phyloP scores from a whole-genome alignment of 2,797 vertebrate genomes.

The Enteromius radiatus region DNA sequence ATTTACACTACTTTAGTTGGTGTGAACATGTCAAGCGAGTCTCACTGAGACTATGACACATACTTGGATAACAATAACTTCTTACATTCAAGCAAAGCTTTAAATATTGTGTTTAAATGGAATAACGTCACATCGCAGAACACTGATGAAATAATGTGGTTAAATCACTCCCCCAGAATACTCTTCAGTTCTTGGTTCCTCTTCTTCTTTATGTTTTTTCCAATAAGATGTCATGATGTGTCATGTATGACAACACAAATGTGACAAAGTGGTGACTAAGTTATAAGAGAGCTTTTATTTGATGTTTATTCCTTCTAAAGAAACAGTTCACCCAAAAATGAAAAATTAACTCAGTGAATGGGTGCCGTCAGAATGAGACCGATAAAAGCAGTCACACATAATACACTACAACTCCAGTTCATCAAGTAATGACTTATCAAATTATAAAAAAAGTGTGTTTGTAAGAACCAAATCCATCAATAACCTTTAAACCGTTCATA shows the following conservation, averaged over 20 bases:
- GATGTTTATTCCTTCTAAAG: not conserved
- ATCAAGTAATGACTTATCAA: not conserved
- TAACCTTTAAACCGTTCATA: not conserved
- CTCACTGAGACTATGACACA: slow-evolving; percentile 1
- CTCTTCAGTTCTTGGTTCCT: not conserved
- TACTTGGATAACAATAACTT: not conserved
- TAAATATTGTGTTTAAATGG: not conserved
- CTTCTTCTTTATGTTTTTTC: not conserved
- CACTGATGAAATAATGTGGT: not conserved
- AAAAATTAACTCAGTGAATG: not conserved
- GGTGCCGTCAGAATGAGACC: not conserved
- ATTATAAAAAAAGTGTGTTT: not conserved
- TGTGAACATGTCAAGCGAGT: not conserved
- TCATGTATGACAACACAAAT: not conserved
- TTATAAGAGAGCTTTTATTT: not conserved
- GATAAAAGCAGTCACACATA: not conserved
- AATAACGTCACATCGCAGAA: not conserved
- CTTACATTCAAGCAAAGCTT: slow-evolving; percentile 6
- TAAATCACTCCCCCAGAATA: slow-evolving; percentile 7
- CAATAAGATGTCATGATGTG: not conserved
- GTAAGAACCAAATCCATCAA: not conserved
- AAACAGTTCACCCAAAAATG: not conserved
- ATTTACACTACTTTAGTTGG: not conserved
- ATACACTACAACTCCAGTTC: not conserved
- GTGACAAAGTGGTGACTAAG: not conserved